Conservation (phyloP, 2,797 vertebrate genomes). For the Lacerta agilis region DNA sequence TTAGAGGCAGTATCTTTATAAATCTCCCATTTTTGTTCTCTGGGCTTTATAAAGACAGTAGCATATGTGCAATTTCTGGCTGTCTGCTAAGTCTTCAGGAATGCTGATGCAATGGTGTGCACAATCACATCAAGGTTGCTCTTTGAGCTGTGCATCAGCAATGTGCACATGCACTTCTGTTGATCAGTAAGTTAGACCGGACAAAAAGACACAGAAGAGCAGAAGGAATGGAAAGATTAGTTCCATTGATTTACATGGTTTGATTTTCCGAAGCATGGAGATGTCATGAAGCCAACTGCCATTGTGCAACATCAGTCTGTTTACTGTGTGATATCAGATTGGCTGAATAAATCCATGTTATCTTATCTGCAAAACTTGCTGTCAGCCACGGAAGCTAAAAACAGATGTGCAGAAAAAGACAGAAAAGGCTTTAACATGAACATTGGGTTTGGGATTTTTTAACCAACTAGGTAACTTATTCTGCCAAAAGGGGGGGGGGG, state of each 20-base stretch:
- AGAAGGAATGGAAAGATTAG: neutral
- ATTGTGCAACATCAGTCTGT: neutral
- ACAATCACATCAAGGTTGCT: neutral
- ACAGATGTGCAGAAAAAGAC: neutral
- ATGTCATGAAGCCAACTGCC: neutral
- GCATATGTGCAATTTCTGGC: neutral
- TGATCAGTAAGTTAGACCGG: neutral
- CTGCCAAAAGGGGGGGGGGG: neutral
- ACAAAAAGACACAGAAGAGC: neutral
- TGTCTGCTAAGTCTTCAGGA: neutral
- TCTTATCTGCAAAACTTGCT: neutral
- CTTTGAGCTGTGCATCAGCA: neutral
- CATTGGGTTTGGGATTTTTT: neutral
- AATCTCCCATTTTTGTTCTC: neutral
- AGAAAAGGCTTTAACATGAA: neutral
- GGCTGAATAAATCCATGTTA: neutral
- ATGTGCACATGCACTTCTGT: too few species aligned
- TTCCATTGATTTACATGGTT: neutral
- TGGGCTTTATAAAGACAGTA: neutral
- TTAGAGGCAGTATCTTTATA: neutral
- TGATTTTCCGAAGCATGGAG: neutral
- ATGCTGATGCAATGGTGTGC: neutral
- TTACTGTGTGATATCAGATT: neutral
- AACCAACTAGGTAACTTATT: neutral
- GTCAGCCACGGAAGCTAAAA: neutral